Evolutionary conservation across 2,888 invertebrate species (phyloP), one percentile per base, ranked within the genome.

Genomic region (Fabriciana adippe): DNA sequence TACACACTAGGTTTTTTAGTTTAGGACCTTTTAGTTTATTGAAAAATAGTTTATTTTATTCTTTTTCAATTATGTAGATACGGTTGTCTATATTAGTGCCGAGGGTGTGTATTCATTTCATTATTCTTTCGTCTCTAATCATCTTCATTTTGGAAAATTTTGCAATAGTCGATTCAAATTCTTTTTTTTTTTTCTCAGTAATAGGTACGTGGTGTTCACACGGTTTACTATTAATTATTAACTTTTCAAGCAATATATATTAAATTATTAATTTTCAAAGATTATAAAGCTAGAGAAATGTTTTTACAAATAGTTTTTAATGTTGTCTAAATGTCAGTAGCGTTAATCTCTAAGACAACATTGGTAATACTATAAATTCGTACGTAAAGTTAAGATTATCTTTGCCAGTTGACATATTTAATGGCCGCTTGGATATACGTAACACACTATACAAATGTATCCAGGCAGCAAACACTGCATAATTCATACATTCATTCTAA

Each of bases 31-130:
- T 31, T 50, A 16, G 61, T 57, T 62, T n/a, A 14, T 41, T 35
- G 0, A 4, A 47, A 47, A 13, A 50, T 54, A 13, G 26, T 50
- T 51, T 56, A 51, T 18, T 54, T 31, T 47, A 51, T 53, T n/a
- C 18, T n/a, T 45, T 47, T 55, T 21, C 18, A 15, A 66, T 61
- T 66, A 54, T 57, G 57, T 66, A 68, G 8, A 50, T 18, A 66
- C 53, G 45, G 60, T 66, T 66, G 51, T 51, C 31, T 61, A 66
- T 35, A 48, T 54, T 48, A 48, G 45, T 21, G 48, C 55, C 35
- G 62, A 68, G 65, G 68, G 68, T 68, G 68, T 65, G 68, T 68
- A 68, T 68, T 48, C 48, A 59, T 48, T 59, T 48, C 26, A 31
- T 48, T 48, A 48, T 48, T 48, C 16, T 26, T 47, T n/a, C 47